These are phyloP conservation scores for Drosophila aldrichi DNA, from an alignment of 2,888 invertebrate species.

Conservation along the genomic window DNA sequence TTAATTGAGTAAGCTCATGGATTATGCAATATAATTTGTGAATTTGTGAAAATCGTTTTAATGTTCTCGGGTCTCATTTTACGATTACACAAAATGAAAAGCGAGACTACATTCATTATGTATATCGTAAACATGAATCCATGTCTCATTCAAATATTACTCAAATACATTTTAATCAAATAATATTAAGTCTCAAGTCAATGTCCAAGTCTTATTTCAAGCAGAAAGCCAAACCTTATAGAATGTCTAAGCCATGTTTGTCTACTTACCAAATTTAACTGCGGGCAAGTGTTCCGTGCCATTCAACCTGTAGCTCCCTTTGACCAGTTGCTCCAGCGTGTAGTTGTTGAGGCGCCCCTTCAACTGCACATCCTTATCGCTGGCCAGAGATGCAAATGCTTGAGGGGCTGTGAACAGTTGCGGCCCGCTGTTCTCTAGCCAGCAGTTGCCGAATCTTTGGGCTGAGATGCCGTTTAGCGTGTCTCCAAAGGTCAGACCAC, in stretches of 20 bases:
- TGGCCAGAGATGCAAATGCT: conserved; percentile 62
- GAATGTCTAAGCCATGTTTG: neutral
- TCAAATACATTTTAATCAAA: neutral
- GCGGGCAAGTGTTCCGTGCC: conserved; percentile 85
- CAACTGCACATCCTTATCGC: conserved; percentile 62
- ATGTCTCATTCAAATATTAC: neutral
- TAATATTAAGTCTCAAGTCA: neutral
- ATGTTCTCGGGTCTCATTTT: too few species aligned
- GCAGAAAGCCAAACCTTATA: too few species aligned
- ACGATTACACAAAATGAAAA: too few species aligned
- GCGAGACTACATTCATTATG: too few species aligned
- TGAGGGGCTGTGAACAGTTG: conserved; percentile 83
- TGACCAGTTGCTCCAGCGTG: conserved; percentile 84
- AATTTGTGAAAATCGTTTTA: too few species aligned
- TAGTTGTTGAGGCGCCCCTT: conserved; percentile 85
- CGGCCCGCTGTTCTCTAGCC: conserved; percentile 82
- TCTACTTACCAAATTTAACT: conserved; percentile 84
- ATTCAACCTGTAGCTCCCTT: conserved; percentile 86
- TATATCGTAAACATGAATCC: too few species aligned
- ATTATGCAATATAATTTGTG: too few species aligned
- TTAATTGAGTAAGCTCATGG: neutral
- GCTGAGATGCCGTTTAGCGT: conserved; percentile 85
- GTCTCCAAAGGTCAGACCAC: conserved; percentile 84
- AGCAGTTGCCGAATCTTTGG: conserved; percentile 84
- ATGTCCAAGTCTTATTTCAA: neutral